Base-by-base conservation (phyloP, 2,113 vertebrate species). In the Callochromis pleurospilus region DNA sequence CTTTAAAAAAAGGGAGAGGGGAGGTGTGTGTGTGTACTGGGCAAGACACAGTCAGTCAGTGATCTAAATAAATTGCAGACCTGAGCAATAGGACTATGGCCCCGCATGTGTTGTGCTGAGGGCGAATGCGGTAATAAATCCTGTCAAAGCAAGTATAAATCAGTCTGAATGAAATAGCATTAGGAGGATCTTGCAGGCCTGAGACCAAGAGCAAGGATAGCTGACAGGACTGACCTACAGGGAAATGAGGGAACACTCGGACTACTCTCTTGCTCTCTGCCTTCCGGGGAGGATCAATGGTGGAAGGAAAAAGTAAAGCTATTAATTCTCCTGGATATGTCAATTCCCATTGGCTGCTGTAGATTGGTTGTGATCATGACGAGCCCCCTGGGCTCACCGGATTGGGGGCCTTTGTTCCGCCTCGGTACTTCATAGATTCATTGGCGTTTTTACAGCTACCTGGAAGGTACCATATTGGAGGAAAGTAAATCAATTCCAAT, bases 311-410 rank as follows among this genome's bases (percentile, higher is more conserved):
- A 93, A 89, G 83, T 88, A 85, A 91, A 90, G 91, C 92, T 85
- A 95, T 95, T 95, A 91, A 93, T 95, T 95, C 92, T 91, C 58
- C 91, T 77, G 83, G 89, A 94, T 94, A 88, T 92, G 93, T 95
- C 95, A 95, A 93, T 95, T 95, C 92, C 92, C 90, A 89, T 90
- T 88, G 92, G 94, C 8, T 31, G 53, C 82, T 53, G 54, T 79
- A 88, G 93, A 95, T 94, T 94, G 94, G 89, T 92, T 51, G 90
- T 86, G 87, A 94, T 95, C 91, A 94, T 85, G 92, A 93, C 87
- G 31, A 38, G 83, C 80, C 93, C 93, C 91, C 79, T 86, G 91
- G 93, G 92, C 81, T 51, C 14, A 79, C 14, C 0, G 40, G 89
- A 91, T 94, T 53, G 47, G 51, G 86, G 91, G 88, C 60, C 90